phyloP scores from a whole-genome alignment of 2,888 invertebrate genomes.

The Nowickia ferox region DNA sequence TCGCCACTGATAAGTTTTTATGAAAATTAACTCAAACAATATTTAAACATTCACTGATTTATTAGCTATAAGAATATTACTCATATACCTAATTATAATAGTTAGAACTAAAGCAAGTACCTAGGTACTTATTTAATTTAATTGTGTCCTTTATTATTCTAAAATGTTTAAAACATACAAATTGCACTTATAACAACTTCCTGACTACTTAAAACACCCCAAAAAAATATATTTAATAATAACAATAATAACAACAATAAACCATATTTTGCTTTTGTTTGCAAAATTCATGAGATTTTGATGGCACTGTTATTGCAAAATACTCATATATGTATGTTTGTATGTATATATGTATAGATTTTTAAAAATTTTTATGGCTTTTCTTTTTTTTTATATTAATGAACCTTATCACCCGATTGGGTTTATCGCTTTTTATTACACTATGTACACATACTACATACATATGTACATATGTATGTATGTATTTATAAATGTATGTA shows the following conservation, averaged over 20 bases:
- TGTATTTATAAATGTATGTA: no score
- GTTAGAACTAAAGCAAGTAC: no score
- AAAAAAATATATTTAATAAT: slow-evolving; percentile 20
- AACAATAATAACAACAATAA: slow-evolving; percentile 20
- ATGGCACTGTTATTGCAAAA: slow-evolving; percentile 54
- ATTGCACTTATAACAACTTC: slow-evolving; percentile 43
- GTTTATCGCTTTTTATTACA: slow-evolving; percentile 62
- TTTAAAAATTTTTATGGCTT: slow-evolving; percentile 30
- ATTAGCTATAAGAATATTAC: no score
- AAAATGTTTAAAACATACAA: background rate
- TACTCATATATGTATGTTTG: background rate
- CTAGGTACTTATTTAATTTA: no score
- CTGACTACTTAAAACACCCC: slow-evolving; percentile 25
- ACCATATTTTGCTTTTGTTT: slow-evolving; percentile 48
- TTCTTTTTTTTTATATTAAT: slow-evolving; percentile 60
- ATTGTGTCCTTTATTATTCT: background rate
- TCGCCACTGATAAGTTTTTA: no score
- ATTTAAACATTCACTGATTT: no score
- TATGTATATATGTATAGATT: background rate
- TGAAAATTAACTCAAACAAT: no score
- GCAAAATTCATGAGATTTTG: slow-evolving; percentile 55
- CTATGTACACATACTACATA: background rate
- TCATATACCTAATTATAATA: no score
- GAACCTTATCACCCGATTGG: slow-evolving; percentile 71
- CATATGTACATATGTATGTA: no score